Evolutionary conservation across 2,797 vertebrate species (phyloP).

Genomic region (Thunnus albacares): DNA sequence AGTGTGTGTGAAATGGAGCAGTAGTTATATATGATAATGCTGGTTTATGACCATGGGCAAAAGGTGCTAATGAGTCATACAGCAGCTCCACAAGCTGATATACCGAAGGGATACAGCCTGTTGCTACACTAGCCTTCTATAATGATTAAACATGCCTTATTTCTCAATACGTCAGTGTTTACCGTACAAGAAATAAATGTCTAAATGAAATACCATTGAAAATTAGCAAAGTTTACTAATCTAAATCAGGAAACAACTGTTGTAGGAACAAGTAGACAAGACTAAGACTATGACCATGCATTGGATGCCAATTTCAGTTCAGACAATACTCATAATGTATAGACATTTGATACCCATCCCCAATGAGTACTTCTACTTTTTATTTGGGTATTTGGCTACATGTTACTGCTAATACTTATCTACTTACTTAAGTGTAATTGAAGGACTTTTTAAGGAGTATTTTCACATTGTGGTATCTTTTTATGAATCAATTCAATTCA

Average conservation of each 20-base stretch:
- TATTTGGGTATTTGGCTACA: not conserved
- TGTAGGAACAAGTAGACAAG: not conserved
- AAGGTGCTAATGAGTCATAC: not conserved
- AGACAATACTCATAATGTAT: not conserved
- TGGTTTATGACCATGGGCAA: not conserved
- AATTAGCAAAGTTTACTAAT: no score
- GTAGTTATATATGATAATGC: not conserved
- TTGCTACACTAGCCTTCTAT: not conserved
- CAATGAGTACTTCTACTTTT: no score
- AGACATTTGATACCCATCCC: not conserved
- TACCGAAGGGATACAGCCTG: not conserved
- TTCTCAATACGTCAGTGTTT: no score
- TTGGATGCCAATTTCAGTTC: not conserved
- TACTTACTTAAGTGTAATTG: not conserved
- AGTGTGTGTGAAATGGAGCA: slow-evolving; percentile 5
- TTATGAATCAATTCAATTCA: not conserved
- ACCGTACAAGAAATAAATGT: no score
- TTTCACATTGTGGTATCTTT: not conserved
- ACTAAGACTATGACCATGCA: not conserved
- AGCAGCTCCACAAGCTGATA: not conserved
- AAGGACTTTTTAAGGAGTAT: not conserved
- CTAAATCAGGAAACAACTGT: not conserved
- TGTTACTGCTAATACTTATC: not conserved
- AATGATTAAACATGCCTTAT: not conserved
- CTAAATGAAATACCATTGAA: no score